Evolutionary conservation across 2,888 invertebrate species (phyloP).

Genomic region (Octonoba sinensis): DNA sequence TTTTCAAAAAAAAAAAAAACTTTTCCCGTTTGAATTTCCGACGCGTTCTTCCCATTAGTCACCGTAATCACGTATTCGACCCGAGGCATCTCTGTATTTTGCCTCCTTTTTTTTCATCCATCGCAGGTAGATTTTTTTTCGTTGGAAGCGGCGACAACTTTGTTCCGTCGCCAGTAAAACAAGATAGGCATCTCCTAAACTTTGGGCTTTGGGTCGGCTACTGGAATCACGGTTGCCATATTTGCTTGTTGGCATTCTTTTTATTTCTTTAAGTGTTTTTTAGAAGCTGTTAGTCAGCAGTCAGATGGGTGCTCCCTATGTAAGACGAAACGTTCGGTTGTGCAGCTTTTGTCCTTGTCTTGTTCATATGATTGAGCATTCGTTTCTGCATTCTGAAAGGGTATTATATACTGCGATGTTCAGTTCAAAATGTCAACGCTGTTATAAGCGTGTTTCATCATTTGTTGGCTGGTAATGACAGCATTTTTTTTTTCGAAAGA

Average conservation of each 20-base stretch:
- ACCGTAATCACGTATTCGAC: constrained; percentile 49
- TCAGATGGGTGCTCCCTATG: neutral
- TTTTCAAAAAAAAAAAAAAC: no score
- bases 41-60: constrained; percentile 53
- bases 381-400: constrained; percentile 1
- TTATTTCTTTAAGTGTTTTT: constrained; percentile 18
- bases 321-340: no score
- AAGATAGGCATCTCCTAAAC: constrained; percentile 47
- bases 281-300: constrained; percentile 4
- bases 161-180: constrained; percentile 43
- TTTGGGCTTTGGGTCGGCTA: constrained; percentile 34
- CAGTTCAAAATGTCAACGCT: neutral
- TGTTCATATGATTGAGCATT: constrained; percentile 3
- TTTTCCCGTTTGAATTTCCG: constrained; percentile 32
- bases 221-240: constrained; percentile 27
- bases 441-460: no score
- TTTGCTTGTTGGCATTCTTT: constrained; percentile 6
- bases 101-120: constrained; percentile 14
- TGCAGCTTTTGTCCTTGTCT: neutral
- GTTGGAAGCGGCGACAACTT: constrained; percentile 57
- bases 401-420: neutral
- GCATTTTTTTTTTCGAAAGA: no score
- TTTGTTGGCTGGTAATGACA: no score
- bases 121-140: constrained; percentile 5
- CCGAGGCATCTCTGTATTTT: constrained; percentile 37